Evolutionary conservation across 1,140 invertebrate genomes (phyloP).

Genomic region (Diabrotica undecimpunctata): DNA sequence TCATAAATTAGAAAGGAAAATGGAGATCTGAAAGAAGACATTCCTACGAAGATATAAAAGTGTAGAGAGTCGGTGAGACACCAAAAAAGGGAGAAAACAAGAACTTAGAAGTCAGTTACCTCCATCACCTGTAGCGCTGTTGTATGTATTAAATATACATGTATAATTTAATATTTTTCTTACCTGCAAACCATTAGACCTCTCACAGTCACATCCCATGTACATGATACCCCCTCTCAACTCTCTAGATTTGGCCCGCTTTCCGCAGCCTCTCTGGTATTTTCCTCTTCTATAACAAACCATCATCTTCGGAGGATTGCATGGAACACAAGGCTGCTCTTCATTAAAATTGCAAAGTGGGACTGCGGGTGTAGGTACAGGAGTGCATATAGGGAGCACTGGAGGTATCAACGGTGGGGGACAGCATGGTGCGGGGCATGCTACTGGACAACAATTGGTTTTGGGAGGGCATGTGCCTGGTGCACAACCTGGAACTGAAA

Average conservation of each 20-base stretch:
- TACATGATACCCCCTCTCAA: conserved; percentile 63
- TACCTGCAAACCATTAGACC: conserved; percentile 58
- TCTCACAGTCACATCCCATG: conserved; percentile 68
- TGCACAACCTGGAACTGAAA: conserved; percentile 24
- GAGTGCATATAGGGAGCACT: conserved; percentile 39
- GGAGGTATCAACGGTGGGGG: conserved; percentile 33
- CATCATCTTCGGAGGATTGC: conserved; percentile 45
- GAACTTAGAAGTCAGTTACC: too few species aligned
- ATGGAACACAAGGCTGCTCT: conserved; percentile 43
- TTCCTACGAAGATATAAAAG: too few species aligned
- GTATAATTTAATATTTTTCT: too few species aligned
- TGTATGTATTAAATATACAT: too few species aligned
- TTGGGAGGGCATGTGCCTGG: conserved; percentile 33
- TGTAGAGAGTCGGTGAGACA: too few species aligned
- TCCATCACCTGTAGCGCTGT: too few species aligned
- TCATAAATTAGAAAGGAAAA: too few species aligned
- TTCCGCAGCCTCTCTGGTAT: conserved; percentile 17
- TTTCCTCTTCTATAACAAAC: conserved; percentile 40
- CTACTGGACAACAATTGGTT: conserved; percentile 29
- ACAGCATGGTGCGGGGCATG: conserved; percentile 22
- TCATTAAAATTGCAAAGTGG: conserved; percentile 37
- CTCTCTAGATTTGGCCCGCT: conserved; percentile 60
- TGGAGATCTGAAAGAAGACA: too few species aligned
- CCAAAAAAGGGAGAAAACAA: too few species aligned
- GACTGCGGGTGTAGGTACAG: conserved; percentile 39